Conservation (phyloP, 2,888 invertebrate genomes). For the Agriopis aurantiaria region DNA sequence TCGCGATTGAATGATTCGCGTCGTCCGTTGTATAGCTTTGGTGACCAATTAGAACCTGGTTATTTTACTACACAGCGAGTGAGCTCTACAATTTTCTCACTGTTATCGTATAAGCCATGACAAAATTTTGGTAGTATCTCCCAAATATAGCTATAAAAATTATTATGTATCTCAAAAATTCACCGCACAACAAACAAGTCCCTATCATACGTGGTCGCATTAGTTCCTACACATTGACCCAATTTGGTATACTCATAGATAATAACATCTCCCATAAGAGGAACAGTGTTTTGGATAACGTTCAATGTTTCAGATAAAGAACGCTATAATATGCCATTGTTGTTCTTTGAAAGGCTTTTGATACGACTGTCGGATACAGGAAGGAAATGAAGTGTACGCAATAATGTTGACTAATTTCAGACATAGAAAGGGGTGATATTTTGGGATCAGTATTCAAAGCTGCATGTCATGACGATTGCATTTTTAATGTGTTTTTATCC, state of each 20-base stretch:
- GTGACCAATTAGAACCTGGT: too few relatives aligned
- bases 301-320: slow-evolving; percentile 59
- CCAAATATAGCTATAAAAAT: too few relatives aligned
- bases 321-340: slow-evolving; percentile 44
- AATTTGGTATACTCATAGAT: slow-evolving; percentile 71
- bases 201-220: slow-evolving; percentile 56
- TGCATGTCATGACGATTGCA: slow-evolving; percentile 19
- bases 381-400: slow-evolving; percentile 58
- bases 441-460: slow-evolving; percentile 19
- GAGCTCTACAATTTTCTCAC: too few relatives aligned
- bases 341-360: slow-evolving; percentile 49
- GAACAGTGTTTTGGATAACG: slow-evolving; percentile 62
- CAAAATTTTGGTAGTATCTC: too few relatives aligned
- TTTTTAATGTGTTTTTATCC: neutral
- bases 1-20: too few relatives aligned
- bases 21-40: too few relatives aligned
- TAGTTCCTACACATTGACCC: slow-evolving; percentile 65
- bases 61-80: too few relatives aligned
- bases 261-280: slow-evolving; percentile 70
- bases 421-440: slow-evolving; percentile 32
- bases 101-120: neutral
- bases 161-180: neutral
- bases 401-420: slow-evolving; percentile 58
- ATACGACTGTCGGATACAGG: slow-evolving; percentile 54
- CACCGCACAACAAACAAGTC: slow-evolving; percentile 26